These are phyloP conservation scores for Melieria picta DNA, from an alignment of 2,888 invertebrate genomes.

Conservation along the genomic window DNA sequence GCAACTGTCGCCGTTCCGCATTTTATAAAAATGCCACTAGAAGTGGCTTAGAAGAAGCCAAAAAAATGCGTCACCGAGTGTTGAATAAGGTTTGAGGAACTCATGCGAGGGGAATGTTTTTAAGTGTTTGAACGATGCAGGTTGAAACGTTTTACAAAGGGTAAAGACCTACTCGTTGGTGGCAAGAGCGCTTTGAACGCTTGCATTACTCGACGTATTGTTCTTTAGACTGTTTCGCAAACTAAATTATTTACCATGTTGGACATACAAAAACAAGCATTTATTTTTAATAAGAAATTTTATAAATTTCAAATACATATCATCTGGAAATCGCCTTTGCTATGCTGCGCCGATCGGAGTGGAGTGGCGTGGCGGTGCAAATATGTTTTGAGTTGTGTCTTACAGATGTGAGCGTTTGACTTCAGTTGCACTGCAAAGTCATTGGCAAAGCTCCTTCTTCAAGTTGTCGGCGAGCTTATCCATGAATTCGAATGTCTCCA, in stretches of 20 bases:
- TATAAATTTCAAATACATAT: too few relatives aligned
- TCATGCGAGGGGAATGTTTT: not conserved
- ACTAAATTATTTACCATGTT: not conserved
- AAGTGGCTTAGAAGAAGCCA: conserved; percentile 34
- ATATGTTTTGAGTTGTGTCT: not conserved
- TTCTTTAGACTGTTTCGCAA: too few relatives aligned
- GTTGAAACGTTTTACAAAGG: too few relatives aligned
- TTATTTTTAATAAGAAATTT: not conserved
- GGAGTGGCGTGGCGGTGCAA: conserved; percentile 3
- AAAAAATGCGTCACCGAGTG: conserved; percentile 42
- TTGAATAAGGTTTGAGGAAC: conserved; percentile 12
- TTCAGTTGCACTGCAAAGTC: conserved; percentile 43
- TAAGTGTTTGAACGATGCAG: too few relatives aligned
- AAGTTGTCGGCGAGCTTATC: conserved; percentile 94
- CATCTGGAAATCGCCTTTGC: too few relatives aligned
- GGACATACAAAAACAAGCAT: conserved; percentile 12
- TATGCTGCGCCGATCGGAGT: not conserved
- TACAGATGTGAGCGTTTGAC: conserved; percentile 29
- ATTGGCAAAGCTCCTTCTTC: conserved; percentile 57
- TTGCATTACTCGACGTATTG: too few relatives aligned
- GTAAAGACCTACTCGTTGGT: too few relatives aligned
- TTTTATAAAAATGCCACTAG: conserved; percentile 53
- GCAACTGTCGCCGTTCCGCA: conserved; percentile 45
- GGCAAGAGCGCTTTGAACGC: too few relatives aligned
- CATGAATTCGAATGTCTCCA: conserved; percentile 97